Percentiles rank a stretch among this genome's conserved stretches.
phyloP scores from a whole-genome alignment of 2,797 vertebrate genomes.

The Poliocrania exsul region DNA sequence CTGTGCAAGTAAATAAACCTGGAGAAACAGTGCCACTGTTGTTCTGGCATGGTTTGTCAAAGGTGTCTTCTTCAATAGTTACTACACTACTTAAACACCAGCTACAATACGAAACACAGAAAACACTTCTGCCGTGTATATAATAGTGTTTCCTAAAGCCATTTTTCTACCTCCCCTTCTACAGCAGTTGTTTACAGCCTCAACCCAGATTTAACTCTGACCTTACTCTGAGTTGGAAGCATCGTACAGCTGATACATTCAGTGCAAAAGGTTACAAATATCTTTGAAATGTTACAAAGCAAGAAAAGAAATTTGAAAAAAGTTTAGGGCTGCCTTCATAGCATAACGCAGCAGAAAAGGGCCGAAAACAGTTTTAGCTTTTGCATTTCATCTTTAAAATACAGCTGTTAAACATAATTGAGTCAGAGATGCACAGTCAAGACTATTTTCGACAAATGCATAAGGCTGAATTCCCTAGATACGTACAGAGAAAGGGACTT shows the following conservation, averaged over 20 bases:
- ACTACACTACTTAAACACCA: not conserved
- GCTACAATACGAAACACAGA: not conserved
- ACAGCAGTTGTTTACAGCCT: constrained; percentile 26
- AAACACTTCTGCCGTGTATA: not conserved
- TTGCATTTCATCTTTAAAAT: constrained; percentile 20
- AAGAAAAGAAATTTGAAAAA: not conserved
- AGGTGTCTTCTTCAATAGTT: not conserved
- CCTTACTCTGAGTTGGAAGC: constrained; percentile 37
- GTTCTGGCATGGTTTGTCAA: not conserved
- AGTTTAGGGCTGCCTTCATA: not conserved
- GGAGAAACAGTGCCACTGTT: not conserved
- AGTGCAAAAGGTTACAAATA: constrained; percentile 53
- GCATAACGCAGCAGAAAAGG: constrained; percentile 21
- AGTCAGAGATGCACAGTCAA: not conserved
- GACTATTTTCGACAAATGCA: not conserved
- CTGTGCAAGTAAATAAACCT: not conserved
- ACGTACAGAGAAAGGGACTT: not conserved
- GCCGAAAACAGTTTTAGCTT: not conserved
- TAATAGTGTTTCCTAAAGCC: not conserved
- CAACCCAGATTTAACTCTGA: constrained; percentile 5
- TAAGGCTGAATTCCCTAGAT: not conserved
- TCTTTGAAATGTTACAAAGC: constrained; percentile 40
- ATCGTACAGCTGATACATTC: constrained; percentile 18
- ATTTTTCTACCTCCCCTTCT: constrained; percentile 6
- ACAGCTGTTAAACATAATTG: not conserved